Evolutionary conservation across 2,797 vertebrate genomes (phyloP).

Genomic region (Microctenopoma stevenorrisi): DNA sequence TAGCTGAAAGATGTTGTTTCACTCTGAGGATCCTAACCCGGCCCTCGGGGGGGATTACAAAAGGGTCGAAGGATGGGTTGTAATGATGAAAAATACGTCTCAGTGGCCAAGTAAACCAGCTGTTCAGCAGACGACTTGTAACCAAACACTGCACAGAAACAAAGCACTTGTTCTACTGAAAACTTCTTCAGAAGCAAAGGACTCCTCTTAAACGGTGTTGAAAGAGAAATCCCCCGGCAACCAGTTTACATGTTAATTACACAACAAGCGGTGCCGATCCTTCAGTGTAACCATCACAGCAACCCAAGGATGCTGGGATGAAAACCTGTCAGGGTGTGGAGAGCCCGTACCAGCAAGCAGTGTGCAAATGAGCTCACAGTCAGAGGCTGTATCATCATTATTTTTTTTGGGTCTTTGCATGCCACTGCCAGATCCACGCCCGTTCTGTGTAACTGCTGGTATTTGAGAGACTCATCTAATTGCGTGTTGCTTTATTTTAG

Average conservation of each 20-base stretch:
- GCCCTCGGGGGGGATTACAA: slow-evolving; percentile 10
- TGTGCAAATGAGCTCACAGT: slow-evolving; percentile 29
- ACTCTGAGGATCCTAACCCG: slow-evolving; percentile 32
- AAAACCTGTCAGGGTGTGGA: slow-evolving; percentile 22
- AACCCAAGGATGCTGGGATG: slow-evolving; percentile 23
- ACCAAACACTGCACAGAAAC: no score
- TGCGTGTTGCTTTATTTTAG: slow-evolving; percentile 63
- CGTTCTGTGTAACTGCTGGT: slow-evolving; percentile 36
- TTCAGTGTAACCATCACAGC: slow-evolving; percentile 64
- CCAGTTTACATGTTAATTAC: slow-evolving; percentile 5
- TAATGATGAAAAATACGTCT: no score
- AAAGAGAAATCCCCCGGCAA: neutral
- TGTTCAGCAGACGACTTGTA: no score
- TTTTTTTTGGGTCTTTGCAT: slow-evolving; percentile 38
- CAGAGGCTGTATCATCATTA: neutral
- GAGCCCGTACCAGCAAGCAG: slow-evolving; percentile 47
- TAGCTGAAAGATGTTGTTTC: slow-evolving; percentile 56
- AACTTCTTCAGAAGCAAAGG: no score
- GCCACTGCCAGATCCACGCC: slow-evolving; percentile 60
- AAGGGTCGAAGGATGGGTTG: slow-evolving; percentile 21
- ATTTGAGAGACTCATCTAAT: slow-evolving; percentile 65
- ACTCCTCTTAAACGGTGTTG: no score
- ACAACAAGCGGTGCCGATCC: slow-evolving; percentile 12
- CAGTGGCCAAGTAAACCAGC: no score
- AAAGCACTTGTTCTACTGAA: no score